These are phyloP conservation scores for Petrocephalus schoutedeni DNA, from an alignment of 2,797 vertebrate species.

Conservation along the genomic window DNA sequence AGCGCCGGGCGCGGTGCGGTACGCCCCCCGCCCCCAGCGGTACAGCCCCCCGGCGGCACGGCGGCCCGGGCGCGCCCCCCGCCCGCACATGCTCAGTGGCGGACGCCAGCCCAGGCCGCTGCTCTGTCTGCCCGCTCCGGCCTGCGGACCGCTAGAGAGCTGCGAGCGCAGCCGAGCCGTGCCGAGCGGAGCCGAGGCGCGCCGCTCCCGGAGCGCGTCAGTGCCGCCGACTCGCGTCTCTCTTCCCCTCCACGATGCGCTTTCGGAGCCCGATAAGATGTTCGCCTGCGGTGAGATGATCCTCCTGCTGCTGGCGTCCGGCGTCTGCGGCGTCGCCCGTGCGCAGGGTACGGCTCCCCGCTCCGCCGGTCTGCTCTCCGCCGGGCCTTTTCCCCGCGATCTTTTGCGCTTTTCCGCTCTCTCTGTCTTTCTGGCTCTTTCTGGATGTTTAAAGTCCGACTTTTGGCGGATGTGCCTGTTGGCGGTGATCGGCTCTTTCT, in stretches of 20 bases:
- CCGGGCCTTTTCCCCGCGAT: not conserved
- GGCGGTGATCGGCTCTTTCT: no score
- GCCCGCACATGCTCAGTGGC: constrained; percentile 41
- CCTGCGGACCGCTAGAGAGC: constrained; percentile 33
- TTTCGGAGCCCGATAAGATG: constrained; percentile 69
- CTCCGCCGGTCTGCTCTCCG: not conserved
- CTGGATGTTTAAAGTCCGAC: not conserved
- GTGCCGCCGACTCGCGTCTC: constrained; percentile 40
- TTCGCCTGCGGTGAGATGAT: constrained; percentile 63
- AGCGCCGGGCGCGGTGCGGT: no score
- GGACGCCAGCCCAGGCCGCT: constrained; percentile 20
- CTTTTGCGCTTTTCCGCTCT: not conserved
- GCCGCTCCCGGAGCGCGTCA: constrained; percentile 57
- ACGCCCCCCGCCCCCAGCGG: no score
- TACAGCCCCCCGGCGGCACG: not conserved
- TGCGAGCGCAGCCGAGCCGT: constrained; percentile 22
- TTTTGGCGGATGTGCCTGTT: not conserved
- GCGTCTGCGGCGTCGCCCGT: constrained; percentile 52
- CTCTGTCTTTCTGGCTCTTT: not conserved
- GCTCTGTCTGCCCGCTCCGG: constrained; percentile 35
- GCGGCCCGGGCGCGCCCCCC: not conserved
- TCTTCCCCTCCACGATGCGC: constrained; percentile 67
- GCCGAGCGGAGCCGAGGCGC: constrained; percentile 28
- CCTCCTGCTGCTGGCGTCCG: constrained; percentile 57
- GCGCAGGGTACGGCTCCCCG: constrained; percentile 65